Evolutionary conservation across 2,797 vertebrate genomes (phyloP).

Genomic region (Sebastes trivittatus): DNA sequence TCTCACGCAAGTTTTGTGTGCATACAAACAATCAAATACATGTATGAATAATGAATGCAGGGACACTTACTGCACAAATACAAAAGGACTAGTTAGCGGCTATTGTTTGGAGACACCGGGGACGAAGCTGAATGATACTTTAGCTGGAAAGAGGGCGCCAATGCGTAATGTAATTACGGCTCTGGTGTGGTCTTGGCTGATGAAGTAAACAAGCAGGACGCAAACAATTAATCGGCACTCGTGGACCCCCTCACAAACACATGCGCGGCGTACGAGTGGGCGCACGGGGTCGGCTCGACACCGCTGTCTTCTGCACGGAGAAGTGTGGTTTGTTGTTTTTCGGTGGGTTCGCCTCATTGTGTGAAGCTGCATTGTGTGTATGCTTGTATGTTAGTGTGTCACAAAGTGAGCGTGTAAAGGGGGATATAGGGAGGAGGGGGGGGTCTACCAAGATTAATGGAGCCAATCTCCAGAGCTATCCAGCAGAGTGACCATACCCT

Average conservation of each 20-base stretch:
- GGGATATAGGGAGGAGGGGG: conserved; percentile 8
- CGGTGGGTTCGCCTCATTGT: background rate
- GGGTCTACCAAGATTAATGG: conserved; percentile 83
- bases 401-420: conserved; percentile 46
- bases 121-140: conserved; percentile 45
- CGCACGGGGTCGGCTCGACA: conserved; percentile 5
- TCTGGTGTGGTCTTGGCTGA: conserved; percentile 42
- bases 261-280: background rate
- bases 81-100: conserved; percentile 44
- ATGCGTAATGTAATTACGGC: conserved; percentile 51
- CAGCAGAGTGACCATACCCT: conserved; percentile 74
- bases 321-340: conserved; percentile 17
- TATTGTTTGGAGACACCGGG: conserved; percentile 38
- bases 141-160: conserved; percentile 16
- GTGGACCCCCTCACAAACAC: conserved; percentile 10
- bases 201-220: conserved; percentile 39
- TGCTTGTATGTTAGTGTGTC: conserved; percentile 54
- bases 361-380: conserved; percentile 6
- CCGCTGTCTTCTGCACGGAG: background rate
- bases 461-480: conserved; percentile 75
- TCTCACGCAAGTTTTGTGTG: conserved; percentile 7
- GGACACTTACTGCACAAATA: conserved; percentile 18
- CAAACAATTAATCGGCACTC: conserved; percentile 37
- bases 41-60: conserved; percentile 32
- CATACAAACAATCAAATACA: conserved; percentile 21